phyloP scores from a whole-genome alignment of 2,113 vertebrate species.

The Chionis minor region DNA sequence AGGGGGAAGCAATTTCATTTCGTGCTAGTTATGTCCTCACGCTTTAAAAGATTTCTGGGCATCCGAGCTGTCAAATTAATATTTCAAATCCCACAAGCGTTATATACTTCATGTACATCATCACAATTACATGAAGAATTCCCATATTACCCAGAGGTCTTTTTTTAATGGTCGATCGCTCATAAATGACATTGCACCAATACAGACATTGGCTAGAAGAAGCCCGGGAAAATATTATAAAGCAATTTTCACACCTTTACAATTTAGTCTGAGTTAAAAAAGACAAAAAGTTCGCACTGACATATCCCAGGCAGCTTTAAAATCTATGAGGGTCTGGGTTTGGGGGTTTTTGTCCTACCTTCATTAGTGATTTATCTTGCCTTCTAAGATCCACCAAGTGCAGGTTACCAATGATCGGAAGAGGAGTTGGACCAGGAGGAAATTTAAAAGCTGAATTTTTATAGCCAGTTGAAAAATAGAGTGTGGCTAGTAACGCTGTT shows the following conservation, averaged over 20 bases:
- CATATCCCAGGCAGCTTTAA: not conserved
- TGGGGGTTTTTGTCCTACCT: slow-evolving; percentile 56
- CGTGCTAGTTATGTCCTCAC: not conserved
- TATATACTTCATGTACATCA: not conserved
- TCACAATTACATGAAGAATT: slow-evolving; percentile 21
- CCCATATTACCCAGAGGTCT: slow-evolving; percentile 4
- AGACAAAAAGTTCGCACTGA: not conserved
- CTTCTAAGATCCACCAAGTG: slow-evolving; percentile 72
- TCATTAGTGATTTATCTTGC: slow-evolving; percentile 73
- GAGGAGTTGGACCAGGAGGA: slow-evolving; percentile 72
- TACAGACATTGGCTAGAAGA: not conserved
- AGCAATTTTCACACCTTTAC: slow-evolving; percentile 15
- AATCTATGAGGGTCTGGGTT: not conserved
- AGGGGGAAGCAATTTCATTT: not conserved
- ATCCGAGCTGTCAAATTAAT: slow-evolving; percentile 30
- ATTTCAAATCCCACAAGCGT: slow-evolving; percentile 16
- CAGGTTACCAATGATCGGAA: slow-evolving; percentile 75
- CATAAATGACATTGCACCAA: not conserved
- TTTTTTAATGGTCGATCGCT: not conserved
- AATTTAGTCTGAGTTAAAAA: not conserved
- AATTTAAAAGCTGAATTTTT: slow-evolving; percentile 57
- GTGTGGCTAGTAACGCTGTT: slow-evolving; percentile 6
- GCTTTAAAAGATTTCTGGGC: not conserved
- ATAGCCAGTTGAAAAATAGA: slow-evolving; percentile 40
- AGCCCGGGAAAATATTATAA: not conserved